These are phyloP conservation scores for Octomys mimax DNA, from an alignment of 2,797 vertebrate species.

Conservation along the genomic window DNA sequence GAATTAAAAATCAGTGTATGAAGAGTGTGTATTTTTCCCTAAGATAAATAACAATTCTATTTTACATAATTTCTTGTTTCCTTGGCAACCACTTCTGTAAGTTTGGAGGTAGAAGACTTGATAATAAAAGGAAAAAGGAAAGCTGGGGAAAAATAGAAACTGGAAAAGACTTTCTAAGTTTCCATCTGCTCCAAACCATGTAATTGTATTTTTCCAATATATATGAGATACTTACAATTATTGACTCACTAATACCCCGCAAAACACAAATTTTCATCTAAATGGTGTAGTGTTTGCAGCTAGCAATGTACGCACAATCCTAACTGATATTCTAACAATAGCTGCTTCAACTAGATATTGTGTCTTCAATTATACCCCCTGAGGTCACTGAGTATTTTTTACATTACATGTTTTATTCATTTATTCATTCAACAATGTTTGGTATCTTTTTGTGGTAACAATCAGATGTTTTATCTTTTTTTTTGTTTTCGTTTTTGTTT, in stretches of 20 bases:
- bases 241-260: not conserved
- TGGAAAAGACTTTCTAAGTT: not conserved
- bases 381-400: not conserved
- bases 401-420: not conserved
- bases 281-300: not conserved
- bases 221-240: not conserved
- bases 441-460: not conserved
- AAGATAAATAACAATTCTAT: conserved; percentile 67
- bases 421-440: not conserved
- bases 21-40: conserved; percentile 31
- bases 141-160: not conserved
- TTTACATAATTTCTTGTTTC: conserved; percentile 79
- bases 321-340: not conserved
- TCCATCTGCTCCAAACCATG: not conserved
- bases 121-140: conserved; percentile 28
- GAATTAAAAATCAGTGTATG: conserved; percentile 11
- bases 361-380: not conserved
- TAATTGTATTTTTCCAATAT: not conserved
- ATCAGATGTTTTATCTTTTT: not conserved
- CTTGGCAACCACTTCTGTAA: conserved; percentile 65
- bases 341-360: not conserved
- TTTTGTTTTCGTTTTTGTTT: too few species aligned
- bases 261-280: not conserved
- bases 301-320: not conserved
- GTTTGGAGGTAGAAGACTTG: conserved; percentile 61